Conservation (phyloP, 2,797 vertebrate species). For the Arnoldichthys spilopterus region DNA sequence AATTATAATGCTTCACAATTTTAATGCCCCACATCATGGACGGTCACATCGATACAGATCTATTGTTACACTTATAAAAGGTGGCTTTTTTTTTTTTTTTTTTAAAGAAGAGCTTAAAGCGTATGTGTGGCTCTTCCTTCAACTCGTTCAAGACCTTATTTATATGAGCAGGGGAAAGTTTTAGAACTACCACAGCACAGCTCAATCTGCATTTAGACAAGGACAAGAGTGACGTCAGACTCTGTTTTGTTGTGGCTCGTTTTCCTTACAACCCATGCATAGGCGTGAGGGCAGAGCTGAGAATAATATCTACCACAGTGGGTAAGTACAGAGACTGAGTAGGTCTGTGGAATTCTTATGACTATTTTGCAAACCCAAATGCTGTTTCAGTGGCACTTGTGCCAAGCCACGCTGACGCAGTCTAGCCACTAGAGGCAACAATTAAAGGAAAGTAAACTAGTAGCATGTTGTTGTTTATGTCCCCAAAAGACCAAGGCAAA, state of each 20-base stretch:
- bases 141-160: slow-evolving; percentile 34
- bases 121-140: slow-evolving; percentile 22
- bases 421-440: slow-evolving; percentile 54
- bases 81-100: no score
- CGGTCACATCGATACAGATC: no score
- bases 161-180: slow-evolving; percentile 49
- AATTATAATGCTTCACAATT: no score
- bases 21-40: no score
- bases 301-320: slow-evolving; percentile 51
- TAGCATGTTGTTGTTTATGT: slow-evolving; percentile 51
- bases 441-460: slow-evolving; percentile 57
- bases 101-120: not conserved
- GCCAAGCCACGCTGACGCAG: slow-evolving; percentile 61
- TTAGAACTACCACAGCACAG: slow-evolving; percentile 49
- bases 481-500: slow-evolving; percentile 50
- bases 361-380: slow-evolving; percentile 49
- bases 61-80: no score
- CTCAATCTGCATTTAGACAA: slow-evolving; percentile 49
- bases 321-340: slow-evolving; percentile 55
- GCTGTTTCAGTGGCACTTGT: slow-evolving; percentile 33
- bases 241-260: slow-evolving; percentile 57
- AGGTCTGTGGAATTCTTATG: slow-evolving; percentile 55
- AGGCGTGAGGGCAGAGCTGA: slow-evolving; percentile 43
- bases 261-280: slow-evolving; percentile 52
- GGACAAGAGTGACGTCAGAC: slow-evolving; percentile 58